These are phyloP conservation scores for Ptilorrhoa leucosticta DNA, from an alignment of 2,113 vertebrate species.

Conservation along the genomic window DNA sequence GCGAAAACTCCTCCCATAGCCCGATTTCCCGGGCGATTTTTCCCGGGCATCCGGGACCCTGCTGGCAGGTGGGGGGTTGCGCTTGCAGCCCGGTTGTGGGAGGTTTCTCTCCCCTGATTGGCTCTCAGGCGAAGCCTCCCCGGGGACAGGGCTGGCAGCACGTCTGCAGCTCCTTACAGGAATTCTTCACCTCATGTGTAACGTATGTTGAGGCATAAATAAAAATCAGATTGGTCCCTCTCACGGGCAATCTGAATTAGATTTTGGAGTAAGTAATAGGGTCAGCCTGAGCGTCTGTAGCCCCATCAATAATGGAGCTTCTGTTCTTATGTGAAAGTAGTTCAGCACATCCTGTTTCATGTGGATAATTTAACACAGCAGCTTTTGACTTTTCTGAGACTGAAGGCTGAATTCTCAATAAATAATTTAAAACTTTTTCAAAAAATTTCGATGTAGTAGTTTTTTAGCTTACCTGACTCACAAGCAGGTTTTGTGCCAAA, in stretches of 20 bases:
- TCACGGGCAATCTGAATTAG: background rate
- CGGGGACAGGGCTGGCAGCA: too few relatives aligned
- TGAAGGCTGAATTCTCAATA: background rate
- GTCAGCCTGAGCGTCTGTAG: background rate
- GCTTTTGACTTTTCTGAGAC: background rate
- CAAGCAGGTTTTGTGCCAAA: background rate
- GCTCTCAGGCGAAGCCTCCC: too few relatives aligned
- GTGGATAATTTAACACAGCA: background rate
- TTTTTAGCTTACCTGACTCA: background rate
- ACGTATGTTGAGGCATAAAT: background rate
- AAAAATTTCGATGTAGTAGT: background rate
- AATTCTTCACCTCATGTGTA: background rate
- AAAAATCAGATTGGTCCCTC: background rate
- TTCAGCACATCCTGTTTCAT: constrained; percentile 17
- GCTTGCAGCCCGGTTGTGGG: too few relatives aligned
- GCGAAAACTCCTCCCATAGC: too few relatives aligned
- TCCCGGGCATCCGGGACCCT: too few relatives aligned
- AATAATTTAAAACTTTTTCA: background rate
- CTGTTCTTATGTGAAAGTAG: constrained; percentile 17
- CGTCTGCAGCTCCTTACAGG: too few relatives aligned
- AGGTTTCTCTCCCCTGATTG: too few relatives aligned
- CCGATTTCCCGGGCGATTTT: too few relatives aligned
- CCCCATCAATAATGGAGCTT: background rate
- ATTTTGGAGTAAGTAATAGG: background rate
- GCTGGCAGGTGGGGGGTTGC: too few relatives aligned